Conservation (phyloP, 2,888 invertebrate species). For the Drosophila diplacantha region DNA sequence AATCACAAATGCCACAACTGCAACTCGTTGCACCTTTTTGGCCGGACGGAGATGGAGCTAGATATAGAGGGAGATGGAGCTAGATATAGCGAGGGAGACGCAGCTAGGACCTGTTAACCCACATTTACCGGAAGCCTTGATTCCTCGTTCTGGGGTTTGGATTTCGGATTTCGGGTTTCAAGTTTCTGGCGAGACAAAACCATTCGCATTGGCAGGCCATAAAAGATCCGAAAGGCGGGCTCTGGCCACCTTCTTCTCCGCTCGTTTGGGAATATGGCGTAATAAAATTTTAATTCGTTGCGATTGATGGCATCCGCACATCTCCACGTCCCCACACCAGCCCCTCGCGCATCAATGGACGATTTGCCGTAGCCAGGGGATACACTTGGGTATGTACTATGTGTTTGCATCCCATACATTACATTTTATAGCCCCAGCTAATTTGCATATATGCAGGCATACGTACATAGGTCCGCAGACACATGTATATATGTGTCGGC, state of each 20-base stretch:
- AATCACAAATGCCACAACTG: conserved; percentile 38
- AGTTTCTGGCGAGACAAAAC: conserved; percentile 12
- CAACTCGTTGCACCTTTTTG: conserved; percentile 25
- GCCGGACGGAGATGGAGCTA: neutral
- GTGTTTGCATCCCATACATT: conserved; percentile 37
- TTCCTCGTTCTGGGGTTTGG: neutral
- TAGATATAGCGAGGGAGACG: too few species aligned
- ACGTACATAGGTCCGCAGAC: conserved; percentile 12
- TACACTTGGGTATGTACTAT: neutral
- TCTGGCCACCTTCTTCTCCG: conserved; percentile 6
- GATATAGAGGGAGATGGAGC: neutral
- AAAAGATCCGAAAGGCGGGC: conserved; percentile 12
- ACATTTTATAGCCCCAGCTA: conserved; percentile 46
- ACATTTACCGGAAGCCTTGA: conserved; percentile 8
- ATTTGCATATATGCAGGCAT: conserved; percentile 56
- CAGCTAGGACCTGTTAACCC: conserved; percentile 26
- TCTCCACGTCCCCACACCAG: conserved; percentile 17
- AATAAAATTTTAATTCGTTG: conserved; percentile 69
- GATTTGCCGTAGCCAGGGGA: conserved; percentile 16
- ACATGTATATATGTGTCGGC: conserved; percentile 27
- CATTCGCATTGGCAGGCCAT: conserved; percentile 34
- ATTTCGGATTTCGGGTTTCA: neutral
- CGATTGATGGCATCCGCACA: conserved; percentile 56
- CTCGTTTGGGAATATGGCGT: conserved; percentile 39
- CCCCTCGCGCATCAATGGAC: conserved; percentile 24